Base-by-base conservation (phyloP, 2,888 invertebrate genomes). In the Caenorhabditis drosophilae region DNA sequence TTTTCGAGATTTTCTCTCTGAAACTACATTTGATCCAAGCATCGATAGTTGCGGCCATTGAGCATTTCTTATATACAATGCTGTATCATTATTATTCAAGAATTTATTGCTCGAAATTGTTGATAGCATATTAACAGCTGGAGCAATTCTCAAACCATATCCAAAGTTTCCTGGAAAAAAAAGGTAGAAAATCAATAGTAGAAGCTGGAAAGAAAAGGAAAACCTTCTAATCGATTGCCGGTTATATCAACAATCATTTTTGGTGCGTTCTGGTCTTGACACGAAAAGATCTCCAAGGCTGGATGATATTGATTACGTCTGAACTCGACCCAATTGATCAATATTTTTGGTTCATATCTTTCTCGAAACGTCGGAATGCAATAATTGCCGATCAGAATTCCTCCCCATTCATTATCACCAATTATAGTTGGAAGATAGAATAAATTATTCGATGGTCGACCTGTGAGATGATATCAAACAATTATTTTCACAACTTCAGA, bases 371-470 rank as follows among this genome's bases (percentile, higher is more conserved):
- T 44, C 11, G 73, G 71, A 2, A 70, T 52, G 47, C 96, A 96
- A 82, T 90, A 94, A 84, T 98, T 98, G 2, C 96, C 95, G 72
- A 96, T 90, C 49, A 93, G 86, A 41, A 97, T 88, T 0, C 94
- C 96, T 31, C 90, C 89, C 82, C 93, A 92, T 7, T 90, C 86
- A 84, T 98, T 98, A 68, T 90, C 89, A 72, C 90, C 89, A 78
- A 98, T 89, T 83, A 90, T 89, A 0, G 92, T 92, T 2, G 72
- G 78, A 11, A 73, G 74, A 61, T 79, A 81, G 71, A 78, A 84
- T 22, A 75, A 67, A 54, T 83, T 83, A 61, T 82, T 83, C 7
- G 81, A 72, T 2, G 82, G 83, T 4, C 81, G 70, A 15, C 82
- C 81, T 49, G n/a, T 53, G 45, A 16, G 26, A 50, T 23, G 9